phyloP scores from a whole-genome alignment of 2,888 invertebrate species.

The Anagyrus pseudococci region DNA sequence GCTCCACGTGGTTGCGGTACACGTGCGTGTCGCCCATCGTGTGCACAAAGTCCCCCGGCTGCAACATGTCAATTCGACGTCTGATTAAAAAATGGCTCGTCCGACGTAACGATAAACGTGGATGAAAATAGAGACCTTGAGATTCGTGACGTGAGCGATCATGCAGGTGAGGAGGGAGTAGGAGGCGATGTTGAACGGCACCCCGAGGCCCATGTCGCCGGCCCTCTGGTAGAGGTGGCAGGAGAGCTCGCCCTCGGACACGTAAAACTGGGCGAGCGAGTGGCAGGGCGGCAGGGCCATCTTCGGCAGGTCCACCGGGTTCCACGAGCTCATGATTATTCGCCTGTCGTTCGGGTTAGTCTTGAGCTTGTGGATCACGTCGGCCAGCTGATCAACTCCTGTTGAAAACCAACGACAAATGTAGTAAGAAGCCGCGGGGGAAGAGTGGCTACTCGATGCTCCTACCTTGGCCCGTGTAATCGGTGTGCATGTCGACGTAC shows the following conservation, averaged over 20 bases:
- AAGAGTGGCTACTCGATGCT: too few relatives aligned
- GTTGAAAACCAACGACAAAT: too few relatives aligned
- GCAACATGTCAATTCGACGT: slow-evolving; percentile 31
- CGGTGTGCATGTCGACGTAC: slow-evolving; percentile 80
- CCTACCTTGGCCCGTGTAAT: slow-evolving; percentile 73
- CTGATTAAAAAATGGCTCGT: neutral
- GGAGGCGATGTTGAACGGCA: slow-evolving; percentile 97
- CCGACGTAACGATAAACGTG: neutral
- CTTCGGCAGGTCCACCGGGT: slow-evolving; percentile 81
- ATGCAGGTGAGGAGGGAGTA: slow-evolving; percentile 93
- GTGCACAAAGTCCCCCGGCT: slow-evolving; percentile 94
- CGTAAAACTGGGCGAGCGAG: slow-evolving; percentile 93
- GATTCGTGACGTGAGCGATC: slow-evolving; percentile 92
- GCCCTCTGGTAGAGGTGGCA: slow-evolving; percentile 95
- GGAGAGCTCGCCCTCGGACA: slow-evolving; percentile 81
- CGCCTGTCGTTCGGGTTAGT: slow-evolving; percentile 85
- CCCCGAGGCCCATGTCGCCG: slow-evolving; percentile 96
- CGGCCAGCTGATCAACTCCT: slow-evolving; percentile 90
- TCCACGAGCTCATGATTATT: slow-evolving; percentile 95
- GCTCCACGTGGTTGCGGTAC: slow-evolving; percentile 88
- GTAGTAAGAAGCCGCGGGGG: too few relatives aligned
- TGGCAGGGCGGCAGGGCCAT: slow-evolving; percentile 99
- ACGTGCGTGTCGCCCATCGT: slow-evolving; percentile 95
- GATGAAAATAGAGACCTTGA: slow-evolving; percentile 68
- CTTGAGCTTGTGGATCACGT: slow-evolving; percentile 82